These are phyloP conservation scores for Cynopterus sphinx DNA, from an alignment of 2,797 vertebrate genomes.

Conservation along the genomic window DNA sequence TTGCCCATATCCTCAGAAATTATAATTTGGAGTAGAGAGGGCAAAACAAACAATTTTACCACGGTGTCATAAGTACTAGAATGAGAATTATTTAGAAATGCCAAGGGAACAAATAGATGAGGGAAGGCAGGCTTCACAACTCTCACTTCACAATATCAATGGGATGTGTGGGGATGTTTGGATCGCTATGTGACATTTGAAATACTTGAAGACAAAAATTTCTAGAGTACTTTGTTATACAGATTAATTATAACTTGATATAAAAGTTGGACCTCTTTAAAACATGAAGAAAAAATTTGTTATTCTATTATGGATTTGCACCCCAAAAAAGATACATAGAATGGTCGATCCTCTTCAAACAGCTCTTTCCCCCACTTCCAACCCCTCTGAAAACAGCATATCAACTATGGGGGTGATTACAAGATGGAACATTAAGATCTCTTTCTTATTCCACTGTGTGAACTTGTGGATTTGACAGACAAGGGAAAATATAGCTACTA, in stretches of 20 bases:
- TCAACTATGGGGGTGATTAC: background rate
- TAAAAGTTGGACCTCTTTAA: background rate
- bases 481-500: background rate
- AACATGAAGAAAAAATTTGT: background rate
- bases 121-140: background rate
- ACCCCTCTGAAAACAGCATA: background rate
- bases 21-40: background rate
- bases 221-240: background rate
- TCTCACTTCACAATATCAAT: background rate
- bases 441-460: background rate
- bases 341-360: background rate
- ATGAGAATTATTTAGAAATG: background rate
- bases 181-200: background rate
- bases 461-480: background rate
- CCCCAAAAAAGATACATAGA: background rate
- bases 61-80: background rate
- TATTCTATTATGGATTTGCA: background rate
- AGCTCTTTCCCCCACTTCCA: background rate
- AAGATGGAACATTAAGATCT: background rate
- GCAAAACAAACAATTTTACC: background rate
- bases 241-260: background rate
- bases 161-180: no score
- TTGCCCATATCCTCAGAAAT: background rate
- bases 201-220: conserved; percentile 25
- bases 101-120: background rate